phyloP scores from a whole-genome alignment of 2,113 vertebrate species.

The Chaetura pelagica region DNA sequence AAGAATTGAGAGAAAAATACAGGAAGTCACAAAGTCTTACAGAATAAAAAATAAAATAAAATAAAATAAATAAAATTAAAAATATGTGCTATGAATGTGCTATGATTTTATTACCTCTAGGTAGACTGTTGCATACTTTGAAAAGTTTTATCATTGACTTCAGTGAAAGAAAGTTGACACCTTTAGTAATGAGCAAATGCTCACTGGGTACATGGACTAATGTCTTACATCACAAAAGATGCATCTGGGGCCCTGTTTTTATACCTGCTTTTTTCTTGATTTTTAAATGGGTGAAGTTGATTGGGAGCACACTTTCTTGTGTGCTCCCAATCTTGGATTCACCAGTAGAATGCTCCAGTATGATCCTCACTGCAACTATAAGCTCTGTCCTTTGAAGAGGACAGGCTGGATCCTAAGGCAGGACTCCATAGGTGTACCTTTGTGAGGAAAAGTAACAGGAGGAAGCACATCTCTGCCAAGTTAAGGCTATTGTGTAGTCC shows the following conservation, averaged over 20 bases:
- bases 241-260: background rate
- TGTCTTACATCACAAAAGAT: background rate
- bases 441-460: background rate
- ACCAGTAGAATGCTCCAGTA: fast-evolving
- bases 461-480: background rate
- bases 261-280: background rate
- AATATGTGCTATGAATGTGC: background rate
- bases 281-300: background rate
- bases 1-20: background rate
- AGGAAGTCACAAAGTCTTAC: background rate
- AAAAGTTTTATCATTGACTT: background rate
- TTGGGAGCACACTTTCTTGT: background rate
- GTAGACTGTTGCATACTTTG: background rate
- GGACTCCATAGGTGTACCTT: background rate
- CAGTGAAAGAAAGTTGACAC: background rate
- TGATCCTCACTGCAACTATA: fast-evolving
- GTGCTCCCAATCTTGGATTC: too few relatives aligned
- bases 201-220: fast-evolving
- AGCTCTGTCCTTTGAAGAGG: background rate
- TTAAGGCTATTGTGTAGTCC: background rate
- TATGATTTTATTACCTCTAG: background rate
- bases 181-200: background rate
- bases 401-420: background rate
- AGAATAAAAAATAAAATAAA: background rate
- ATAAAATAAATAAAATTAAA: too few relatives aligned